Conservation (phyloP, 1,140 invertebrate species). For the Aradophagus sp. region DNA sequence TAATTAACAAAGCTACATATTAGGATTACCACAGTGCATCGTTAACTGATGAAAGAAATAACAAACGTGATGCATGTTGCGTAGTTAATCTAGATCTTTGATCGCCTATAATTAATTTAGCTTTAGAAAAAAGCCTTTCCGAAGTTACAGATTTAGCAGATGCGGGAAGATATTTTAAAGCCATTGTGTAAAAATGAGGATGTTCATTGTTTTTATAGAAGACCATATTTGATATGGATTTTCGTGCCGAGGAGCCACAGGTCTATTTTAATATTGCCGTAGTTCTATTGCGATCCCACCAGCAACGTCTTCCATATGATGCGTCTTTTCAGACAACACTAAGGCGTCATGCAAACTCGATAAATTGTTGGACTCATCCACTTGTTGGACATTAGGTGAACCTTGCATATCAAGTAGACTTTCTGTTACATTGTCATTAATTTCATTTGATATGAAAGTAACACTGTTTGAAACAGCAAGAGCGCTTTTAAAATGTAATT, state of each 20-base stretch:
- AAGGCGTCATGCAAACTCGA: conserved; percentile 11
- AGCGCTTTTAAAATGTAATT: conserved; percentile 1
- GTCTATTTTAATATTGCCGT: conserved; percentile 2
- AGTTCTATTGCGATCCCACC: too few relatives aligned
- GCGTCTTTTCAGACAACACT: conserved; percentile 1
- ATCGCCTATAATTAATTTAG: conserved; percentile 2
- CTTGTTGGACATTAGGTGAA: not conserved
- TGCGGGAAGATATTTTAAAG: conserved; percentile 7
- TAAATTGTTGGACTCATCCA: conserved; percentile 6
- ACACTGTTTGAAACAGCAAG: conserved; percentile 4
- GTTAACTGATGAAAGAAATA: conserved; percentile 8
- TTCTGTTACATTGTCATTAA: conserved; percentile 5
- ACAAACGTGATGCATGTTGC: conserved; percentile 1
- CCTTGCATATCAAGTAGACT: not conserved
- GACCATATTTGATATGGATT: conserved; percentile 11
- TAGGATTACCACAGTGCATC: not conserved
- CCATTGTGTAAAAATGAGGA: conserved; percentile 7
- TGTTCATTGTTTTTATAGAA: conserved; percentile 1
- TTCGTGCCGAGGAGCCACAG: conserved; percentile 6
- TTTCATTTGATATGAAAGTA: conserved; percentile 7
- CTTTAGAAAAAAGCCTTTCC: conserved; percentile 14
- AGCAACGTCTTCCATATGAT: not conserved
- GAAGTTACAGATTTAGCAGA: conserved; percentile 12
- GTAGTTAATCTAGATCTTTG: conserved; percentile 5
- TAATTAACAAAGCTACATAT: too few relatives aligned